Evolutionary conservation across 2,113 vertebrate genomes (phyloP).

Genomic region (Spea bombifrons): DNA sequence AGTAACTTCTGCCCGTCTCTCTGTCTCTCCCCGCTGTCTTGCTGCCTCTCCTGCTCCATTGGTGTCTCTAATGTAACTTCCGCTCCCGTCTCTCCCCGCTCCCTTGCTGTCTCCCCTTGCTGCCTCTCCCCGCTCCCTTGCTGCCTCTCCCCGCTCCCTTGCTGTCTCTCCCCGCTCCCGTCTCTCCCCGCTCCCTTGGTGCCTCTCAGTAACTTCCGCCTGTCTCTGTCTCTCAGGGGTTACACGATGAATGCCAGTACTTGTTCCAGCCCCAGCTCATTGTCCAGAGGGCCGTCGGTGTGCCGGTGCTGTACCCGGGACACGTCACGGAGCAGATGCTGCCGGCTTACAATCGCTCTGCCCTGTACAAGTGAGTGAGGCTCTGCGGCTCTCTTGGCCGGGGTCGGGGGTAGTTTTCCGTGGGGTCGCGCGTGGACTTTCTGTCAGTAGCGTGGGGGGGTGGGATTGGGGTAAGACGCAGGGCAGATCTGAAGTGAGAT

Average conservation of each 20-base stretch:
- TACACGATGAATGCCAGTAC: conserved; percentile 97
- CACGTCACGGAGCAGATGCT: conserved; percentile 85
- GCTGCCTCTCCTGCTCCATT: neutral
- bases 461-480: too few species aligned
- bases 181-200: conserved; percentile 17
- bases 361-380: conserved; percentile 90
- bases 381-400: too few species aligned
- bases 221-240: conserved; percentile 67
- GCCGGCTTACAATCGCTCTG: conserved; percentile 82
- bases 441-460: too few species aligned
- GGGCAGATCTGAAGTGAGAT: too few species aligned
- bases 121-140: conserved; percentile 11
- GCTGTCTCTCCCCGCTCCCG: neutral
- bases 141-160: neutral
- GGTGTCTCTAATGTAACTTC: too few species aligned
- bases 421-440: too few species aligned
- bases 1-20: neutral
- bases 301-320: conserved; percentile 87
- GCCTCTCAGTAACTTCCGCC: accelerated
- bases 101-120: neutral
- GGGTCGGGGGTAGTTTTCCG: too few species aligned
- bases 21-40: neutral
- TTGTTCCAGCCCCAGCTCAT: conserved; percentile 97
- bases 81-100: neutral
- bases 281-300: conserved; percentile 86